A percentile compares a stretch with the other conserved stretches of the same genome.
These are phyloP conservation scores for Congeria kusceri DNA, from an alignment of 2,888 invertebrate species.

Conservation along the genomic window DNA sequence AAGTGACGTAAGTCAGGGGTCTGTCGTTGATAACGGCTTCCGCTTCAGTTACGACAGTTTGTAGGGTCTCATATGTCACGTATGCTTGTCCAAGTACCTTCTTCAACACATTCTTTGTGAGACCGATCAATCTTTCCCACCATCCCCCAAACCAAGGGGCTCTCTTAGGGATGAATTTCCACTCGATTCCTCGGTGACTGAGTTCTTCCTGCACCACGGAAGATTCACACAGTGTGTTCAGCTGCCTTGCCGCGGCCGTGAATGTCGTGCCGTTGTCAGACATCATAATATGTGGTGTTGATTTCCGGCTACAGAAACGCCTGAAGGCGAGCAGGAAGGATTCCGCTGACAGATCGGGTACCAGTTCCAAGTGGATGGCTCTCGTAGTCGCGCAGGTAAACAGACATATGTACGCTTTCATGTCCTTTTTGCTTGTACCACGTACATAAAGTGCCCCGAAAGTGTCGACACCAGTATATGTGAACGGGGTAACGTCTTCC, in stretches of 20 bases:
- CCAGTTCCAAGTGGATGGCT: constrained; percentile 43
- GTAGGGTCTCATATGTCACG: constrained; percentile 32
- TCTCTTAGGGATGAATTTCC: constrained; percentile 53
- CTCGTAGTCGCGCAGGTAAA: constrained; percentile 58
- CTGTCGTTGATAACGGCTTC: constrained; percentile 49
- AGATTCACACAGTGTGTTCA: constrained; percentile 4
- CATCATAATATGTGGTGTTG: constrained; percentile 10
- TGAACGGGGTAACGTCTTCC: constrained; percentile 1
- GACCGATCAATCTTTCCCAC: constrained; percentile 55
- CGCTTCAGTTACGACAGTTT: constrained; percentile 51
- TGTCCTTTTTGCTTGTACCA: constrained; percentile 9
- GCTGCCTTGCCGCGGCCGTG: constrained; percentile 19
- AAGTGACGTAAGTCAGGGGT: constrained; percentile 52
- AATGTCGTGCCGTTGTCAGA: constrained; percentile 40
- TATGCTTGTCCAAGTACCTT: constrained; percentile 25
- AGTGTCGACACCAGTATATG: constrained; percentile 41
- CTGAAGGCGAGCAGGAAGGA: constrained; percentile 23
- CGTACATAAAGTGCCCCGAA: constrained; percentile 25
- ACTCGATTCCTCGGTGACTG: constrained; percentile 19
- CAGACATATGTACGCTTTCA: constrained; percentile 51
- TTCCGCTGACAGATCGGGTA: constrained; percentile 11
- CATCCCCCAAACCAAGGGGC: constrained; percentile 61
- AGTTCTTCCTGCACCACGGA: constrained; percentile 4
- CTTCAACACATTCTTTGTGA: constrained; percentile 44
- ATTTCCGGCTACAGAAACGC: constrained; percentile 19